phyloP scores from a whole-genome alignment of 2,888 invertebrate genomes.

The Aphodius granarius region DNA sequence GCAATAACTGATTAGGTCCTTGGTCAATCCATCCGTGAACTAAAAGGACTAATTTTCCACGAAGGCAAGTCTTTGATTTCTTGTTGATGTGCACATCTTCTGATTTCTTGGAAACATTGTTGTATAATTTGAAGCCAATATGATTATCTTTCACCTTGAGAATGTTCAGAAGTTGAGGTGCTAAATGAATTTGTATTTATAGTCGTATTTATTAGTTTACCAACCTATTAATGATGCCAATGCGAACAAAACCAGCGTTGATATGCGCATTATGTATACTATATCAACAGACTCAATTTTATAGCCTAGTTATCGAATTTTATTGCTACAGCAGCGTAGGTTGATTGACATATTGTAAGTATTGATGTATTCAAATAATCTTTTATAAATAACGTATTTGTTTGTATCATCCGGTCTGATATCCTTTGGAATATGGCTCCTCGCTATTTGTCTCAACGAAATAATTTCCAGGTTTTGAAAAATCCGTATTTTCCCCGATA shows the following conservation, averaged over 20 bases:
- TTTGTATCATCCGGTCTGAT: not conserved
- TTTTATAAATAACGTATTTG: too few relatives aligned
- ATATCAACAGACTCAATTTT: not conserved
- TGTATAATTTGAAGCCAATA: not conserved
- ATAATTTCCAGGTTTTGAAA: slow-evolving; percentile 5
- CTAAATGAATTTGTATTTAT: not conserved
- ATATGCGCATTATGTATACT: not conserved
- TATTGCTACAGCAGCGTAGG: too few relatives aligned
- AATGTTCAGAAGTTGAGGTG: not conserved
- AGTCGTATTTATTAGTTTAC: not conserved
- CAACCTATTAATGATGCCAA: not conserved
- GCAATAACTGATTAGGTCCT: too few relatives aligned
- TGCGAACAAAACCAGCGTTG: not conserved
- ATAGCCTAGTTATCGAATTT: not conserved
- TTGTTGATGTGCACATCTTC: too few relatives aligned
- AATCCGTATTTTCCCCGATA: not conserved
- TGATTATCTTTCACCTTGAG: not conserved
- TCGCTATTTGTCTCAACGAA: not conserved
- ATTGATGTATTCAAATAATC: too few relatives aligned
- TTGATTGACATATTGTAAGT: too few relatives aligned
- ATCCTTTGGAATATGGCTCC: not conserved
- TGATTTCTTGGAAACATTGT: not conserved
- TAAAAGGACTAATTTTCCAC: not conserved
- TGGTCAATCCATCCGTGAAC: not conserved
- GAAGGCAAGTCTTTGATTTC: too few relatives aligned